phyloP scores from a whole-genome alignment of 2,888 invertebrate genomes.

The Lasioglossum figueresi region DNA sequence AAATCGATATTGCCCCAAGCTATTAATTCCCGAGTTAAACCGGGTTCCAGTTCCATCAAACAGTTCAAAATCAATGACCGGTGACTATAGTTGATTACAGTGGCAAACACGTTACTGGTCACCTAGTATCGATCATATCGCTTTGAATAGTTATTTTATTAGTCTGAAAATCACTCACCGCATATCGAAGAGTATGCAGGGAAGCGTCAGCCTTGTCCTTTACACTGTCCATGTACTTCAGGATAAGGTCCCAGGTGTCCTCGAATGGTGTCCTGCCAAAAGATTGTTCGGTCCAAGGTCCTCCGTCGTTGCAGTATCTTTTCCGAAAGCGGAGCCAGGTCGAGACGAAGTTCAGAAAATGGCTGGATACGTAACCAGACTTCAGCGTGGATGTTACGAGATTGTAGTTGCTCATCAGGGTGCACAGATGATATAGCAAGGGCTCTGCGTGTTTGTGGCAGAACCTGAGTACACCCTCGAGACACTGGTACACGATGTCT shows the following conservation, averaged over 20 bases:
- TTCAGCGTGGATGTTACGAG: conserved; percentile 43
- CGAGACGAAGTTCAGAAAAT: conserved; percentile 62
- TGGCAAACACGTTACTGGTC: background rate
- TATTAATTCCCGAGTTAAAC: background rate
- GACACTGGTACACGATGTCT: conserved; percentile 56
- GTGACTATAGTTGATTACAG: background rate
- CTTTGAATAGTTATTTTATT: background rate
- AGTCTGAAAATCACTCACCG: conserved; percentile 32
- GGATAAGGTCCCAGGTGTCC: conserved; percentile 43
- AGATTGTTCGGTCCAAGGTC: conserved; percentile 47
- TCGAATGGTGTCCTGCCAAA: conserved; percentile 57
- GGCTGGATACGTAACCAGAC: conserved; percentile 13
- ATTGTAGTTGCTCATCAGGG: conserved; percentile 52
- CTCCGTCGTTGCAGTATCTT: conserved; percentile 44
- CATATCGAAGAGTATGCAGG: conserved; percentile 38
- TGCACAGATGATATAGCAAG: conserved; percentile 60
- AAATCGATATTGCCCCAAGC: background rate
- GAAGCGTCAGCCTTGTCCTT: conserved; percentile 6
- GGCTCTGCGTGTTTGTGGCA: conserved; percentile 34
- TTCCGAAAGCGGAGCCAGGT: conserved; percentile 64
- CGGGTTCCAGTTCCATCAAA: background rate
- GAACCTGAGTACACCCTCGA: conserved; percentile 55
- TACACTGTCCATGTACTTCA: conserved; percentile 22
- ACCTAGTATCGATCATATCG: background rate
- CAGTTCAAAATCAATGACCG: background rate